These are phyloP conservation scores for Picus viridis DNA, from an alignment of 2,797 vertebrate species.

Conservation along the genomic window DNA sequence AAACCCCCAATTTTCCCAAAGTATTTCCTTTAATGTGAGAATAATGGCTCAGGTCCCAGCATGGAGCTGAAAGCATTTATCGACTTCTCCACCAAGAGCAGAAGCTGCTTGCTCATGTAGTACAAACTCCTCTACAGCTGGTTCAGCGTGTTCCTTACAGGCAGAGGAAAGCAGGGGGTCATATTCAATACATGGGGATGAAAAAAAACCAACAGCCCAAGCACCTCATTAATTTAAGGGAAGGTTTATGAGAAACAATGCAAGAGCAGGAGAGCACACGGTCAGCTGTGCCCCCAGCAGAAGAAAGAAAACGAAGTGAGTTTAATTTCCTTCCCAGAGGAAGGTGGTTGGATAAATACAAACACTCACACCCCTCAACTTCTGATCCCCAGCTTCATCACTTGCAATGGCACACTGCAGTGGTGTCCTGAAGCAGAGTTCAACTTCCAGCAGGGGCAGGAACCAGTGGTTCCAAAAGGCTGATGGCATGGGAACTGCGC, in stretches of 20 bases:
- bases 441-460: neutral
- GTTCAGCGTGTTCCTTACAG: neutral
- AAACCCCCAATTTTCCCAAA: neutral
- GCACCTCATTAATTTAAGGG: slow-evolving; percentile 34
- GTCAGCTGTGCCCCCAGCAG: slow-evolving; percentile 7
- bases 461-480: neutral
- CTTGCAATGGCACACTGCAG: neutral
- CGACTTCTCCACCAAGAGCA: neutral
- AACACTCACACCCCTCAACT: neutral
- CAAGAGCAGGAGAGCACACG: neutral
- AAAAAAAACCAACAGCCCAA: neutral
- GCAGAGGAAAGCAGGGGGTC: slow-evolving; percentile 11
- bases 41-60: slow-evolving; percentile 26
- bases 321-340: neutral
- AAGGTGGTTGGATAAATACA: neutral
- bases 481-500: neutral
- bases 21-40: slow-evolving; percentile 26
- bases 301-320: neutral
- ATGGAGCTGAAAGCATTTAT: slow-evolving; percentile 44
- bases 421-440: neutral
- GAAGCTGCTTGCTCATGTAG: slow-evolving; percentile 11
- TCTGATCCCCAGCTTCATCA: neutral
- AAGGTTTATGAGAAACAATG: neutral
- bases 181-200: neutral
- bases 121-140: slow-evolving; percentile 21